Evolutionary conservation across 2,888 invertebrate species (phyloP), one percentile per base, ranked within the genome.

Genomic region (Lagria hirta): DNA sequence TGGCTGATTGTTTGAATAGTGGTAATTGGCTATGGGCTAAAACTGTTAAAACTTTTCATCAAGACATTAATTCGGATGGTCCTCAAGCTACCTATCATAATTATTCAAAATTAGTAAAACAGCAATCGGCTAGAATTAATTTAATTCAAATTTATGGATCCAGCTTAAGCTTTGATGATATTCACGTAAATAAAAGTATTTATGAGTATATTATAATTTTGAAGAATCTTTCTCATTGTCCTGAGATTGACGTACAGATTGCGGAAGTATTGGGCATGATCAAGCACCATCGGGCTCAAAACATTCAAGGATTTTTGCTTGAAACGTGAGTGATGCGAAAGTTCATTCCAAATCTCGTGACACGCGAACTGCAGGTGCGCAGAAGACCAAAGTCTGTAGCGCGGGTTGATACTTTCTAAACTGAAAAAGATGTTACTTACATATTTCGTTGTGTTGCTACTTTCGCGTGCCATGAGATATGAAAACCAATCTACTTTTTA

Each of bases 191-290:
- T 5, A 22, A 12, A 13, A 48, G 55, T 20, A 26, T 46, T 3
- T 23, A 62, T 7, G 63, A 61, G 20, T 54, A 55, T 35, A 49
- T 66, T 6, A 52, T 68, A 6, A 50, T 61, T 12, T 51, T 67
- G 21, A 53, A 63, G 13, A 54, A 54, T 43, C 43, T 68, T 16
- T 37, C 63, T 15, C 57, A 57, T 38, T 60, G 61, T 43, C 55
- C 60, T 3, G 66, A 67, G 43, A 60, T 66, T 21, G 69, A 66
- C 20, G 64, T 66, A 8, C 66, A 67, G 48, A 63, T 69, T 23
- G 65, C 68, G 3, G 66, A 66, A 53, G 64, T 58, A 7, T 62
- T 69, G 35, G 52, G 42, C 3, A 55, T 55, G 38, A 58, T 67
- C 30, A 60, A 63, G 15, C 51, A 44, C 15, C 49, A 66, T 3